Percentiles rank a stretch among this genome's conserved stretches.
Evolutionary conservation across 2,797 vertebrate genomes (phyloP).

Genomic region (Eulemur mongoz): DNA sequence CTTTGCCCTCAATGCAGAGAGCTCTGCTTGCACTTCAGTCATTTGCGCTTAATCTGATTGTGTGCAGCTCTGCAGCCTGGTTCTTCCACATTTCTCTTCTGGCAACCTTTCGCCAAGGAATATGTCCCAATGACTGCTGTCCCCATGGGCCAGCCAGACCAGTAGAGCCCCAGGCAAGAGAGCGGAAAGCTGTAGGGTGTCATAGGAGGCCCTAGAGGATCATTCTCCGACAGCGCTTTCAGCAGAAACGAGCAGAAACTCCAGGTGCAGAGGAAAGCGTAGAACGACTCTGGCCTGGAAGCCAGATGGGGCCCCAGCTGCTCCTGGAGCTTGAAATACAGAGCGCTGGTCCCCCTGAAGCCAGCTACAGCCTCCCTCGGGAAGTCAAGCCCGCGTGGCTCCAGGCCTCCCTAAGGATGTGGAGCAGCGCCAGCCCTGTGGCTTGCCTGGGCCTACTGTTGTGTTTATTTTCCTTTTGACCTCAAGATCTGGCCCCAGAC

Average conservation of each 20-base stretch:
- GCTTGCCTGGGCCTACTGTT: background rate
- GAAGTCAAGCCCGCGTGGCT: background rate
- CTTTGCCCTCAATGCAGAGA: background rate
- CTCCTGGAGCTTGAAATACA: background rate
- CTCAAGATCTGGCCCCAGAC: constrained; percentile 40
- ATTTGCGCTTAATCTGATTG: background rate
- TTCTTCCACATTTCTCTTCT: background rate
- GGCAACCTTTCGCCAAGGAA: background rate
- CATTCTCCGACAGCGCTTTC: background rate
- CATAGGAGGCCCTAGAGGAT: background rate
- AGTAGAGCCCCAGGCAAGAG: background rate
- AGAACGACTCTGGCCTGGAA: background rate
- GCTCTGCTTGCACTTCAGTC: background rate
- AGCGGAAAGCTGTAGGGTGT: background rate
- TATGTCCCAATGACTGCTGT: background rate
- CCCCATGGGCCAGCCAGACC: background rate
- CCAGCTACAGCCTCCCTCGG: background rate
- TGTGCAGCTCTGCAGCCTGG: background rate
- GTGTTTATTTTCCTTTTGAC: constrained; percentile 66
- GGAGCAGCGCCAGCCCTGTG: background rate
- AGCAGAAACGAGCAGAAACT: background rate
- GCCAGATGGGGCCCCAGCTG: background rate
- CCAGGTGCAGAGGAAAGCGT: background rate
- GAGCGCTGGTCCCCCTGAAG: fast-evolving
- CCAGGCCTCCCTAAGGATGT: background rate